phyloP scores from a whole-genome alignment of 2,797 vertebrate genomes.

The Gobionotothen gibberifrons region DNA sequence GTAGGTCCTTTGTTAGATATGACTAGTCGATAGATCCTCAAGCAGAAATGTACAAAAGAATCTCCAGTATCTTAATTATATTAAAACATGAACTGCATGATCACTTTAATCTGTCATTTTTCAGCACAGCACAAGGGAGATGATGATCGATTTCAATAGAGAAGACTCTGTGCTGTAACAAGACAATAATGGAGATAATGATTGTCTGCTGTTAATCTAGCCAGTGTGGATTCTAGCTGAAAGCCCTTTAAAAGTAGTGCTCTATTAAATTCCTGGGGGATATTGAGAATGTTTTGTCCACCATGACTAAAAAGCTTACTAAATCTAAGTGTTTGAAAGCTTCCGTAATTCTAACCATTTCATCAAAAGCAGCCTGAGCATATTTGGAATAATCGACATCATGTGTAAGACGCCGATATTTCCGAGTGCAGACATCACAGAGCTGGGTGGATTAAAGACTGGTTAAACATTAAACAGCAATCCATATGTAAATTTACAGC shows the following conservation, averaged over 20 bases:
- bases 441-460: conserved; percentile 90
- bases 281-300: conserved; percentile 69
- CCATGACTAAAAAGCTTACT: conserved; percentile 76
- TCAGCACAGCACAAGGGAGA: conserved; percentile 57
- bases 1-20: conserved; percentile 36
- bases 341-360: conserved; percentile 85
- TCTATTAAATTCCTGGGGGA: conserved; percentile 62
- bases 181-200: conserved; percentile 65
- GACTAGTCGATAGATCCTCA: conserved; percentile 38
- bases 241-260: conserved; percentile 66
- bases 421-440: conserved; percentile 88
- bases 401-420: conserved; percentile 83
- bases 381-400: conserved; percentile 85
- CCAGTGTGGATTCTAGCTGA: conserved; percentile 59
- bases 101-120: conserved; percentile 70
- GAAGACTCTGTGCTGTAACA: conserved; percentile 44
- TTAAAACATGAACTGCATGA: conserved; percentile 56
- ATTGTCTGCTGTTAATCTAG: conserved; percentile 74
- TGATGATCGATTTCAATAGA: conserved; percentile 63
- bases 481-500: conserved; percentile 95
- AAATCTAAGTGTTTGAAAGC: conserved; percentile 83
- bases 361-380: conserved; percentile 80
- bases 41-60: conserved; percentile 35
- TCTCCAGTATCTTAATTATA: conserved; percentile 54
- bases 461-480: conserved; percentile 92